Base-by-base conservation (phyloP, 2,113 vertebrate species). In the Pomatostomus ruficeps region DNA sequence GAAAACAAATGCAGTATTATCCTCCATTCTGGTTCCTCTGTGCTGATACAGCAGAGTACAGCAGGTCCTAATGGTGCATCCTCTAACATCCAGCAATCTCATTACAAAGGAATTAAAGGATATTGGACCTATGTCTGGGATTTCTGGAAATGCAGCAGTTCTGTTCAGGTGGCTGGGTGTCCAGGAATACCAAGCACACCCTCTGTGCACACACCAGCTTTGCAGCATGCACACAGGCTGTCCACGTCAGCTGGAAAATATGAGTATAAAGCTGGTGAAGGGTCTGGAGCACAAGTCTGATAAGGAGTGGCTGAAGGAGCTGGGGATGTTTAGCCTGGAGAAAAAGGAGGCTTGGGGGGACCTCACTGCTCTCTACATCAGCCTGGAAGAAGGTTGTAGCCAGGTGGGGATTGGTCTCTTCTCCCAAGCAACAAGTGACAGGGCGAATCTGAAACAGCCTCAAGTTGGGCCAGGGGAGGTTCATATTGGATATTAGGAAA, bases 71-170 rank as follows among this genome's bases (percentile, higher is more conserved):
- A 85, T 23, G 74, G 65, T 40, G 13, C 43, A 74, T 51, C 38
- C 48, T 89, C 51, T 84, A 89, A 61, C 14, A 89, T 40, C 40
- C 35, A 72, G 52, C 91, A 96, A 91, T 75, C 42, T 91, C 45
- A 95, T 82, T 87, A 89, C 40, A 91, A 89, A 72, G n/a, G 48
- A 89, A 87, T 85, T 85, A 87, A 81, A 59, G 52, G 26, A 63
- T 55, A 25, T 7, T 71, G 25, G 35, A 77, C 9, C 24, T 55
- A 17, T 24, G 28, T 25, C 70, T 89, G 51, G 48, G 28, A 43
- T 59, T 86, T 89, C 59, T 77, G 73, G 59, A 87, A 89, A 74
- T 19, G 23, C 46, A 89, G 73, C 36, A 81, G 55, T 42, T 87
- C 25, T 33, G 18, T 58, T 81, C 61, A 58, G 25, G 29, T 5